phyloP scores from a whole-genome alignment of 2,797 vertebrate species.

The Xyrichtys novacula region DNA sequence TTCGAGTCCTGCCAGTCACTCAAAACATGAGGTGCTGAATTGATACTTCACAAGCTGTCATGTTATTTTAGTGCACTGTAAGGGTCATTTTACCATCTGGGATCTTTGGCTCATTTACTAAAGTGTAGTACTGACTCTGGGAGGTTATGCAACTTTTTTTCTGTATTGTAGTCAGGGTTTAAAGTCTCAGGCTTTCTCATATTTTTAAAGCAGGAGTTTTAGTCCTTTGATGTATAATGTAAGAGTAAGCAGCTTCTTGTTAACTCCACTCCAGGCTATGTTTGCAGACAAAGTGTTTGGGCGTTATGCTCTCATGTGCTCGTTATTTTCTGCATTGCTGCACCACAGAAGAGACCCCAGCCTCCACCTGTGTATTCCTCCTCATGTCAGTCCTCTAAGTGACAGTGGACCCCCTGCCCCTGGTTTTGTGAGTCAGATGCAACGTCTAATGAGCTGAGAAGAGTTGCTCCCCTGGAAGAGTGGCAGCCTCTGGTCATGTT shows the following conservation, averaged over 20 bases:
- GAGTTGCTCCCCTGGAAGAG: conserved; percentile 69
- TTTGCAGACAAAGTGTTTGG: conserved; percentile 54
- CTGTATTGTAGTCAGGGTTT: conserved; percentile 39
- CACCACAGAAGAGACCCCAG: conserved; percentile 15
- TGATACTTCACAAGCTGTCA: conserved; percentile 38
- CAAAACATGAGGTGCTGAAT: conserved; percentile 42
- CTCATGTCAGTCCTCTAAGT: conserved; percentile 30
- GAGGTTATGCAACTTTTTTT: conserved; percentile 47
- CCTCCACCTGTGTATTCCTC: conserved; percentile 24
- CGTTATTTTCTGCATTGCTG: conserved; percentile 62
- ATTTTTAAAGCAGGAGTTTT: conserved; percentile 58
- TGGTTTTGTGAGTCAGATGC: conserved; percentile 61
- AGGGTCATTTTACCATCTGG: conserved; percentile 43
- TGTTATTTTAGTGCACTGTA: conserved; percentile 39
- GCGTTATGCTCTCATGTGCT: conserved; percentile 58
- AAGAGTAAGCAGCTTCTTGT: conserved; percentile 66
- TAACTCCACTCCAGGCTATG: conserved; percentile 57
- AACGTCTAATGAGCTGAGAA: conserved; percentile 79
- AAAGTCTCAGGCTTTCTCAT: conserved; percentile 30
- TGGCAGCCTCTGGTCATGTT: conserved; percentile 74
- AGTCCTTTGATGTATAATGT: conserved; percentile 76
- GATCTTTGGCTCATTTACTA: conserved; percentile 16
- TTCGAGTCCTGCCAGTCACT: conserved; percentile 30
- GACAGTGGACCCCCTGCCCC: conserved; percentile 66
- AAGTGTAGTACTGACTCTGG: conserved; percentile 16